Evolutionary conservation across 2,888 invertebrate genomes (phyloP).

Genomic region (Mesorhabditis sp.): DNA sequence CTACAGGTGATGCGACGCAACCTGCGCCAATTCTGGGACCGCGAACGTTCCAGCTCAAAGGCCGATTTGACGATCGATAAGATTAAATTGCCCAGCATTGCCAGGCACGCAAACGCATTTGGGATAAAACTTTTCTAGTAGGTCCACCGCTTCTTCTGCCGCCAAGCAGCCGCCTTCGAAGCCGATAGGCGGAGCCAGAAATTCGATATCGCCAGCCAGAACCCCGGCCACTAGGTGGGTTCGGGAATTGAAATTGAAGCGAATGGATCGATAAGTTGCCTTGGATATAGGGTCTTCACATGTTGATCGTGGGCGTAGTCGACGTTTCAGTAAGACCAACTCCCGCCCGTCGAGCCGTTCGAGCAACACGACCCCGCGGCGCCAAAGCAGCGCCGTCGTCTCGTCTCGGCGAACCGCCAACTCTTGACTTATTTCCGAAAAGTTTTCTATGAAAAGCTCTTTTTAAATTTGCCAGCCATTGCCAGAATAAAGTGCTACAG

Average conservation of each 20-base stretch:
- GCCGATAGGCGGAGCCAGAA: background rate
- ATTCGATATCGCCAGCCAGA: slow-evolving; percentile 5
- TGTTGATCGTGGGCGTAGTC: background rate
- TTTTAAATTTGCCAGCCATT: no score
- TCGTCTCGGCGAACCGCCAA: background rate
- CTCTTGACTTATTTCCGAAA: background rate
- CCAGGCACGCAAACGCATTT: slow-evolving; percentile 1
- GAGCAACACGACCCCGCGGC: background rate
- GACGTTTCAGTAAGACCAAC: background rate
- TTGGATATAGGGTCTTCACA: background rate
- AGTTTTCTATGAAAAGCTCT: background rate
- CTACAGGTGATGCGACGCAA: slow-evolving; percentile 28
- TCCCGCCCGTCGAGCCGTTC: background rate
- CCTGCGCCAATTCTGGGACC: slow-evolving; percentile 49
- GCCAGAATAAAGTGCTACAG: no score
- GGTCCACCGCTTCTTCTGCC: background rate
- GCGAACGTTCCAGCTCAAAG: slow-evolving; percentile 43
- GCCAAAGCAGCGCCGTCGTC: background rate
- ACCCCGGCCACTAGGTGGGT: background rate
- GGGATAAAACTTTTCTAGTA: background rate
- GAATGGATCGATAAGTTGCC: background rate
- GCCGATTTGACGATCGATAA: slow-evolving; percentile 10
- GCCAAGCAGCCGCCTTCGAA: background rate
- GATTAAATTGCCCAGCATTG: background rate
- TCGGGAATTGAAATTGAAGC: background rate